phyloP scores from a whole-genome alignment of 1,140 invertebrate species.

The Lycorma delicatula region DNA sequence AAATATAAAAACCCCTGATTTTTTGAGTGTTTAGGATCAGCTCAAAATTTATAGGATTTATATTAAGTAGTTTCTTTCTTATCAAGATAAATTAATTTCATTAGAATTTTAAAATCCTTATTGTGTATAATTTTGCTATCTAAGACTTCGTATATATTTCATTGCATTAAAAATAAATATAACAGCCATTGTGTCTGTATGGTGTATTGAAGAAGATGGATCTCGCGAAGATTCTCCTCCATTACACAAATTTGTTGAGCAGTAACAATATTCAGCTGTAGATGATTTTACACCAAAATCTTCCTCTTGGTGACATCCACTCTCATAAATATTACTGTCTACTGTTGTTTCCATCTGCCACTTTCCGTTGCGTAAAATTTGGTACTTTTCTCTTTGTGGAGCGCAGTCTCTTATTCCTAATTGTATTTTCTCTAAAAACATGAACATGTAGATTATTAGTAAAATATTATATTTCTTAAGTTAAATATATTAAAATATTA shows the following conservation, averaged over 20 bases:
- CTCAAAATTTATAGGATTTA: no score
- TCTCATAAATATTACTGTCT: slow-evolving; percentile 49
- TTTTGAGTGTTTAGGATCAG: no score
- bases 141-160: slow-evolving; percentile 46
- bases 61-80: no score
- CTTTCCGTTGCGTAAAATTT: slow-evolving; percentile 42
- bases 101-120: no score
- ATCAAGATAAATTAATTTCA: no score
- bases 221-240: slow-evolving; percentile 38
- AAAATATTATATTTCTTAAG: no score
- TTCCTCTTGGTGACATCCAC: slow-evolving; percentile 58
- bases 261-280: slow-evolving; percentile 53
- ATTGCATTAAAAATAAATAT: slow-evolving; percentile 47
- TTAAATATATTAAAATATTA: no score
- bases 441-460: no score
- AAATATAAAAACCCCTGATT: no score
- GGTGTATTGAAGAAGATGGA: slow-evolving; percentile 34
- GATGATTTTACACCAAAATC: slow-evolving; percentile 36
- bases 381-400: slow-evolving; percentile 52
- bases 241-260: slow-evolving; percentile 55
- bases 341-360: slow-evolving; percentile 54
- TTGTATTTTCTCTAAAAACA: slow-evolving; percentile 49
- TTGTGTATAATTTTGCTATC: no score
- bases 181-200: slow-evolving; percentile 45
- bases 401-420: slow-evolving; percentile 60